Evolutionary conservation across 2,113 vertebrate species (phyloP), one percentile per base, ranked within the genome.

Genomic region (Apaloderma vittatum): DNA sequence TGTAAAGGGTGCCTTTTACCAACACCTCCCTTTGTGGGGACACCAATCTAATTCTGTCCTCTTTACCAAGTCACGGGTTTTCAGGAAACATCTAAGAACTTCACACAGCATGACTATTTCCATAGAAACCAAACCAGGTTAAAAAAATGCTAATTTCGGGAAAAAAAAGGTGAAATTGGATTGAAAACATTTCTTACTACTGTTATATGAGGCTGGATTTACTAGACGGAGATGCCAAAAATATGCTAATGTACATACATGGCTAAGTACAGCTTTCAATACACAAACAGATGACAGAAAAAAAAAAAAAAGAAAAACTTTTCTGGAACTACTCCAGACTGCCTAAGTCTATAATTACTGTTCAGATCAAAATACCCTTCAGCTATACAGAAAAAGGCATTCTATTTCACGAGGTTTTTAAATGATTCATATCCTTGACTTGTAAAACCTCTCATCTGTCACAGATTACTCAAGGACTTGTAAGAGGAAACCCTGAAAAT

Each of bases 351-450:
- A 20, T 89, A 95, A 85, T 94, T 78, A 87, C 72, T 80, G 79
- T 24, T 94, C 59, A 3, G 75, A 93, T 61, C 61, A 91, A 91
- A 81, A 91, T 79, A 95, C 43, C 85, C 45, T 82, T 71, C 72
- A 84, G 73, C 80, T 94, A 72, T 40, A 55, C 21, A 94, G 73
- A 58, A 94, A 83, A 84, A 94, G n/a, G 11, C 52, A 82, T 72
- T 93, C 57, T 84, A 51, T 75, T 84, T 86, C 58, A 66, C 0
- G 5, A 49, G 45, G 24, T 55, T 89, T 95, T 85, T 36, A 71
- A 95, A 93, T 93, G 4, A 93, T 72, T 95, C 58, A 88, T 72
- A 68, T 65, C 88, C 66, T 75, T 90, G 73, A 91, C 73, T 95
- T 78, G 40, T 65, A 90, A 96, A 95, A 93, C 57, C 18, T 77